These are phyloP conservation scores for Orchestes rusci DNA, from an alignment of 2,888 invertebrate genomes.

Conservation along the genomic window DNA sequence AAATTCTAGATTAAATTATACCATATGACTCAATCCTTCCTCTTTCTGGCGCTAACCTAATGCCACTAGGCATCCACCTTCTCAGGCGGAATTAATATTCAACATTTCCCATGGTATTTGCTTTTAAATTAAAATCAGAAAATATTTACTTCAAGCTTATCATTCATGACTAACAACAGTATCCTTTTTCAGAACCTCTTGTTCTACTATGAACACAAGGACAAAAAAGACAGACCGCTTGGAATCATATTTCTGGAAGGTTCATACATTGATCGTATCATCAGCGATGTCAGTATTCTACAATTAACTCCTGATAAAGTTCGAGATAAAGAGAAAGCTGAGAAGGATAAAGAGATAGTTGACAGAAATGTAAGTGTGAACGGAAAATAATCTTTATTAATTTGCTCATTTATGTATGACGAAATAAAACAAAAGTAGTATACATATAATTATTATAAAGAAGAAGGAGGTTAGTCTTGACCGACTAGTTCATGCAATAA, in stretches of 20 bases:
- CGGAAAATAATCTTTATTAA: not conserved
- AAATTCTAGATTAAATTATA: too few relatives aligned
- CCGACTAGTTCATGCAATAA: too few relatives aligned
- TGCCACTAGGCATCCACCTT: too few relatives aligned
- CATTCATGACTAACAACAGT: too few relatives aligned
- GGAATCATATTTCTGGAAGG: slow-evolving; percentile 83
- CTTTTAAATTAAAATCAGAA: too few relatives aligned
- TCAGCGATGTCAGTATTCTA: slow-evolving; percentile 34
- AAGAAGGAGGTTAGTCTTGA: too few relatives aligned
- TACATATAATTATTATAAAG: too few relatives aligned
- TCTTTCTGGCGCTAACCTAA: too few relatives aligned
- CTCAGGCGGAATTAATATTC: too few relatives aligned
- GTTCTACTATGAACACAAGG: slow-evolving; percentile 80
- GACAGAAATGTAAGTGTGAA: slow-evolving; percentile 13
- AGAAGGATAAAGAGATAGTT: slow-evolving; percentile 20
- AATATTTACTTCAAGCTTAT: too few relatives aligned
- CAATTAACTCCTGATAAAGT: slow-evolving; percentile 40
- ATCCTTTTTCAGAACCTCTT: slow-evolving; percentile 71
- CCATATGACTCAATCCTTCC: too few relatives aligned
- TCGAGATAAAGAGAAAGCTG: slow-evolving; percentile 38
- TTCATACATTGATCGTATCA: slow-evolving; percentile 76
- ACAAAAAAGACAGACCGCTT: slow-evolving; percentile 68
- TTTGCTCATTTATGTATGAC: not conserved
- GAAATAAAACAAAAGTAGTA: not conserved
- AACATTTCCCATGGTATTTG: too few relatives aligned